Percentiles rank a stretch among this genome's conserved stretches.
Evolutionary conservation across 2,113 vertebrate species (phyloP).

Genomic region (Sinocyclocheilus anophthalmus): DNA sequence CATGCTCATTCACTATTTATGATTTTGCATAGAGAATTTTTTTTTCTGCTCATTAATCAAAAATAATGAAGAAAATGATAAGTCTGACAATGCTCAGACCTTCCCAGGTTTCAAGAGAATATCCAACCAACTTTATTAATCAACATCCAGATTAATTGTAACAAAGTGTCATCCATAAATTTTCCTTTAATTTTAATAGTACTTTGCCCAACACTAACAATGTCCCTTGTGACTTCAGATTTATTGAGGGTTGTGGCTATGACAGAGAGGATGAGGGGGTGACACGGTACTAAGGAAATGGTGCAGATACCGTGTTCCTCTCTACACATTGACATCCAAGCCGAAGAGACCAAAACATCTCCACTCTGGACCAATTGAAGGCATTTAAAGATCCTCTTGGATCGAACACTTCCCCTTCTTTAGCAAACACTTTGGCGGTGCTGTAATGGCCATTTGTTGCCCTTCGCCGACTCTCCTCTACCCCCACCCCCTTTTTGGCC

Average conservation of each 20-base stretch:
- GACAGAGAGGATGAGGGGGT: slow-evolving; percentile 72
- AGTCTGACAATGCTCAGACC: slow-evolving; percentile 93
- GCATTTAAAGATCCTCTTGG: slow-evolving; percentile 33
- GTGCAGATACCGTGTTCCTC: slow-evolving; percentile 53
- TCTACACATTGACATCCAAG: neutral
- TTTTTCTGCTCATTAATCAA: slow-evolving; percentile 90
- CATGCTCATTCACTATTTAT: slow-evolving; percentile 99
- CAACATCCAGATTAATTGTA: slow-evolving; percentile 98
- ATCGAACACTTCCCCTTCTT: slow-evolving; percentile 37
- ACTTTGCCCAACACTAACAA: slow-evolving; percentile 99
- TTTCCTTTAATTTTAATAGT: slow-evolving; percentile 97
- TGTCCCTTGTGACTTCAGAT: slow-evolving; percentile 99
- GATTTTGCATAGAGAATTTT: slow-evolving; percentile 93
- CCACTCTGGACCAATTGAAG: slow-evolving; percentile 19
- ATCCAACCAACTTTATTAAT: slow-evolving; percentile 99
- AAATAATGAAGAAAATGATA: slow-evolving; percentile 99
- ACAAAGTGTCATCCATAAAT: slow-evolving; percentile 97
- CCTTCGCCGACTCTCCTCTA: slow-evolving; percentile 39
- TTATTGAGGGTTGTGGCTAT: slow-evolving; percentile 91
- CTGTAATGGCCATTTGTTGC: slow-evolving; percentile 54
- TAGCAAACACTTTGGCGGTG: slow-evolving; percentile 53
- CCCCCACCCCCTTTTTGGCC: slow-evolving; percentile 38
- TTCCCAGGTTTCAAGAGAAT: slow-evolving; percentile 96
- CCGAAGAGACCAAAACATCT: slow-evolving; percentile 3
- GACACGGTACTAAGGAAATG: slow-evolving; percentile 12